phyloP scores from a whole-genome alignment of 2,113 vertebrate genomes.

The Empidonax alnorum region DNA sequence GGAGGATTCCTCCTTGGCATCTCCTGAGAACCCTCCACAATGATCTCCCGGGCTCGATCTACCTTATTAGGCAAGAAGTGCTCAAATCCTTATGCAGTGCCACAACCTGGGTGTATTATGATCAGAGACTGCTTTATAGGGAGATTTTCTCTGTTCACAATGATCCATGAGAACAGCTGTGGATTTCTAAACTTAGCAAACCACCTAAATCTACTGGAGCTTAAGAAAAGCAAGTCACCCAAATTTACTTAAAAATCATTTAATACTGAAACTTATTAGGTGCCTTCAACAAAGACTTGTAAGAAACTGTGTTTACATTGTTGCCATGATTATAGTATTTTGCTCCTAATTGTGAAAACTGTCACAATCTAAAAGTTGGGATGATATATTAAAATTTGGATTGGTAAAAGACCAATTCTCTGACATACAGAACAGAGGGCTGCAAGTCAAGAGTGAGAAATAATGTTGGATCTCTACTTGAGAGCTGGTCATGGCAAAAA shows the following conservation, averaged over 20 bases:
- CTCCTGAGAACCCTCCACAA: neutral
- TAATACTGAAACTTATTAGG: neutral
- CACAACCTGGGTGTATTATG: neutral
- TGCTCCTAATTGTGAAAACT: neutral
- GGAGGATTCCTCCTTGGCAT: neutral
- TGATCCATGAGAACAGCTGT: neutral
- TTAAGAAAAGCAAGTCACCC: neutral
- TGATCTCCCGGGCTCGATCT: neutral
- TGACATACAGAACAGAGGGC: neutral
- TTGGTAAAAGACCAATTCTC: neutral
- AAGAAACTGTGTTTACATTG: neutral
- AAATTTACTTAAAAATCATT: neutral
- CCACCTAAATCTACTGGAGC: neutral
- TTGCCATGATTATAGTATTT: neutral
- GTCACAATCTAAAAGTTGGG: neutral
- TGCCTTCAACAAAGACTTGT: neutral
- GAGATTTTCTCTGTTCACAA: neutral
- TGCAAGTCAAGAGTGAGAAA: neutral
- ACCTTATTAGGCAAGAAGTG: neutral
- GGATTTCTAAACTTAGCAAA: constrained; percentile 5
- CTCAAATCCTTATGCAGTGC: neutral
- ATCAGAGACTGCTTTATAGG: neutral
- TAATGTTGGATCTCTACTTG: neutral
- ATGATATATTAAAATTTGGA: neutral
- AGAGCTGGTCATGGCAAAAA: neutral